Evolutionary conservation across 2,888 invertebrate genomes (phyloP), one percentile per base, ranked within the genome.

Genomic region (Agrilus mali): DNA sequence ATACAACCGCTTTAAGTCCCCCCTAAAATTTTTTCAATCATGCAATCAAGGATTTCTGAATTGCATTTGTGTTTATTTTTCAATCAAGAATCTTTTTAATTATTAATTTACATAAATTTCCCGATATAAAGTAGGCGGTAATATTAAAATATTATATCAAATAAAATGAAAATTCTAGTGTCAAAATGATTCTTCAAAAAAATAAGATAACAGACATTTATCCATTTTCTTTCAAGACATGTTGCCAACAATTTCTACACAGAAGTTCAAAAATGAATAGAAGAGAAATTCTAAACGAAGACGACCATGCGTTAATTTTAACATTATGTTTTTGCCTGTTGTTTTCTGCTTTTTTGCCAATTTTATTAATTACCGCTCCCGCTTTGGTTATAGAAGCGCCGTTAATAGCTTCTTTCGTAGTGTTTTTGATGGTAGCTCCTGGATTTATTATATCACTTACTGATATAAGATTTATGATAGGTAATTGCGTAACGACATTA

Each of bases 1-100:
- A 86, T 7, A 86, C 82, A 0, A 86, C 85, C 5, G 85, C 85
- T 64, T 82, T 84, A 20, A 86, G 64, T 5, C 85, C 84, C 46
- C 82, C 84, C 84, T 84, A 60, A 36, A 68, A 27, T 10, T 10
- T 27, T 27, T 10, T n/a, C n/a, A 65, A 32, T 20, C 5, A 20
- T 20, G 6, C 5, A 20, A 4, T 20, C 20, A 33, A 12, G 36
- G n/a, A n/a, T 20, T 13, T 22, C 12, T 38, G 14, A 17, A 16
- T 1, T 17, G 12, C 38, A 17, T 13, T 35, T 35, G 6, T 35
- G 14, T 15, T 14, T 16, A 7, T 12, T 16, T 16, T 36, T 36
- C 10, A 36, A 3, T n/a, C 17, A 13, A 15, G 5, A 13, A 6
- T n/a, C n/a, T n/a, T n/a, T n/a, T n/a, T n/a, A n/a, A n/a, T n/a